Conservation (phyloP, 2,797 vertebrate genomes). For the Pempheris klunzingeri region DNA sequence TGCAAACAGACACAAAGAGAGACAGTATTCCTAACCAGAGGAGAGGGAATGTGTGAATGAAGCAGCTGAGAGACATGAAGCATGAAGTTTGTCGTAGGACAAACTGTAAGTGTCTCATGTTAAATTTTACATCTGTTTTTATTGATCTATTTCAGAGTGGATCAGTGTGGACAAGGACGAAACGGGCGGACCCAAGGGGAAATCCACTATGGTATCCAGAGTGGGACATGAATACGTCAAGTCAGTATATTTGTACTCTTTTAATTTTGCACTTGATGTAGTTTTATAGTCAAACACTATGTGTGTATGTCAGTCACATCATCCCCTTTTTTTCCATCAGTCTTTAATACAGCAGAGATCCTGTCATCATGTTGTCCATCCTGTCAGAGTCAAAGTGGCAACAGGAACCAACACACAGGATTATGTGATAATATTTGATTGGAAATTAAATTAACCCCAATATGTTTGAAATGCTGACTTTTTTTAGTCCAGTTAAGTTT, state of each 20-base stretch:
- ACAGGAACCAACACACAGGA: not conserved
- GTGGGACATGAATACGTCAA: conserved; percentile 88
- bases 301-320: too few species aligned
- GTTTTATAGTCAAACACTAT: too few species aligned
- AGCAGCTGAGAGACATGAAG: not conserved
- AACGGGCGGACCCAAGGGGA: conserved; percentile 89
- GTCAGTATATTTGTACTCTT: conserved; percentile 74
- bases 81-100: not conserved
- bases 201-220: conserved; percentile 82
- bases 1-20: not conserved
- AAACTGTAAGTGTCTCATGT: not conserved
- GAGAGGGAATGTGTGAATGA: not conserved
- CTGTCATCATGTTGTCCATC: too few species aligned
- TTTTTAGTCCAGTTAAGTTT: not conserved
- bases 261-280: not conserved
- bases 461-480: not conserved
- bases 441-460: too few species aligned
- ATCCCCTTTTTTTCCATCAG: too few species aligned
- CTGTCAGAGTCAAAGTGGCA: not conserved
- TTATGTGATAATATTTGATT: too few species aligned
- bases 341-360: too few species aligned
- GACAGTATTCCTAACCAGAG: not conserved
- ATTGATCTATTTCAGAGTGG: conserved; percentile 88
- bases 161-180: conserved; percentile 97
- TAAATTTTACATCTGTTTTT: not conserved